phyloP scores from a whole-genome alignment of 92 coral and sea anemone species.

The Metridium senile region DNA sequence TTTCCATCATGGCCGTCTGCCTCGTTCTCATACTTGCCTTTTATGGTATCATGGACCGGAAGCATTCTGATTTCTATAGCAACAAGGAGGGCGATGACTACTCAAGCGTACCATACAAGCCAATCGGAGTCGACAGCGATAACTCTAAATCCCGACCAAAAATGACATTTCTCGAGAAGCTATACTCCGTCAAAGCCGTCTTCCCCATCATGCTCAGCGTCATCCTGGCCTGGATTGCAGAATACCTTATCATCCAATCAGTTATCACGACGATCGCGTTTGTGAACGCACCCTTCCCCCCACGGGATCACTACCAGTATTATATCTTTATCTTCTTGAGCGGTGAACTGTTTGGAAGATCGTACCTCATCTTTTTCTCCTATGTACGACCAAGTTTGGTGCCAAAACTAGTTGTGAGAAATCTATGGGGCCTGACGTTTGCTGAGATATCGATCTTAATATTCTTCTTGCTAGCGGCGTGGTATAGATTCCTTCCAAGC shows the following conservation, averaged over 20 bases:
- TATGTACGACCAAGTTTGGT: slow-evolving; percentile 56
- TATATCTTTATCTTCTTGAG: slow-evolving; percentile 78
- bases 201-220: slow-evolving; percentile 66
- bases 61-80: slow-evolving; percentile 49
- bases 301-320: slow-evolving; percentile 86
- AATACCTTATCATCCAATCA: slow-evolving; percentile 81
- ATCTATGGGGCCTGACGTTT: slow-evolving; percentile 66
- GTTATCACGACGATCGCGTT: slow-evolving; percentile 86
- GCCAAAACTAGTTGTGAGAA: slow-evolving; percentile 51
- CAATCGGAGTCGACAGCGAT: slow-evolving; percentile 51
- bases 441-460: slow-evolving; percentile 56
- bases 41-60: slow-evolving; percentile 82
- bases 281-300: slow-evolving; percentile 84
- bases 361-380: slow-evolving; percentile 68
- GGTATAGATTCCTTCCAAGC: slow-evolving; percentile 72
- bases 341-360: slow-evolving; percentile 83
- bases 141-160: slow-evolving; percentile 8
- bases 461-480: slow-evolving; percentile 74
- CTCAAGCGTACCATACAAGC: slow-evolving; percentile 63
- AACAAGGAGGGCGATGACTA: slow-evolving; percentile 26
- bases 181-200: slow-evolving; percentile 49
- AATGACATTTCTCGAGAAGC: slow-evolving; percentile 73
- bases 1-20: slow-evolving; percentile 71
- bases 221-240: slow-evolving; percentile 83
- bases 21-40: slow-evolving; percentile 67